Evolutionary conservation across 37 sponge, comb jelly and placozoan species (phyloP).

Genomic region (Eunapius fragilis): DNA sequence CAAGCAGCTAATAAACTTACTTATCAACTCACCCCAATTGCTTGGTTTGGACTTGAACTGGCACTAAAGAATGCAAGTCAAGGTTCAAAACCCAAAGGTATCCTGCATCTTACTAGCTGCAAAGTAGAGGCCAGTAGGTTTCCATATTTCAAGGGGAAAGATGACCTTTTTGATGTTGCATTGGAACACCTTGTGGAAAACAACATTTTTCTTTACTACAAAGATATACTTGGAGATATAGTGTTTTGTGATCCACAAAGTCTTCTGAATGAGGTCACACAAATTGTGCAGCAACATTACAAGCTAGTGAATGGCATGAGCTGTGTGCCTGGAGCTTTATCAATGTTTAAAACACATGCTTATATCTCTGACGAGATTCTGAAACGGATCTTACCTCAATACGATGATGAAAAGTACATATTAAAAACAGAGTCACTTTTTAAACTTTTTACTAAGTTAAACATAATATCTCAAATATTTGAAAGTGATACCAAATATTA

Average conservation of each 20-base stretch:
- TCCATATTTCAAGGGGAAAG: neutral
- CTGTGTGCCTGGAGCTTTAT: neutral
- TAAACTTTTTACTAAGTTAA: neutral
- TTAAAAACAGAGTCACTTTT: neutral
- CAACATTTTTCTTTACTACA: neutral
- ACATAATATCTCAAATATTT: neutral
- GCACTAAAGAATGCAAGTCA: neutral
- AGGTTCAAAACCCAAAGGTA: neutral
- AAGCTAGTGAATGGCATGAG: neutral
- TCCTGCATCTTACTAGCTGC: neutral
- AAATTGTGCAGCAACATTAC: neutral
- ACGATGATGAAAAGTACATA: neutral
- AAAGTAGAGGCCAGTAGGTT: neutral
- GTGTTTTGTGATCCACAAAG: neutral
- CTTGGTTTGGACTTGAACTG: neutral
- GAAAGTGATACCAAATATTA: neutral
- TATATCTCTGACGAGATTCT: neutral
- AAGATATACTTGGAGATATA: neutral
- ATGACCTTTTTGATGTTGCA: neutral
- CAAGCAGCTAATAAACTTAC: neutral
- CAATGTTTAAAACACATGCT: neutral
- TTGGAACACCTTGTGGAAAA: neutral
- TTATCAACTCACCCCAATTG: neutral
- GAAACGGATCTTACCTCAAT: neutral
- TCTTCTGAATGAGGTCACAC: neutral